phyloP scores from a whole-genome alignment of 2,113 vertebrate species.

The Campylorhamphus procurvoides region DNA sequence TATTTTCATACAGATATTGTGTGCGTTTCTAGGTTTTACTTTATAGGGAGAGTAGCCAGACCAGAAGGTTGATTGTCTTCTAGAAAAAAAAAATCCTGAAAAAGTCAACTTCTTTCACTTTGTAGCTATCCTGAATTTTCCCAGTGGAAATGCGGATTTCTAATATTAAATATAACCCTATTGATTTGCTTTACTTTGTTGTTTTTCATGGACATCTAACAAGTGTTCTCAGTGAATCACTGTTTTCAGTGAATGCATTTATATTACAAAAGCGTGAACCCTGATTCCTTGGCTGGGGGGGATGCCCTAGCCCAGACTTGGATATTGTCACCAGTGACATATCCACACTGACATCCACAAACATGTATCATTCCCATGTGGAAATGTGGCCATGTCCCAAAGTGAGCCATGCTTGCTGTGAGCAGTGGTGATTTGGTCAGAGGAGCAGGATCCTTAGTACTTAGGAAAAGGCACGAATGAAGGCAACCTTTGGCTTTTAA shows the following conservation, averaged over 20 bases:
- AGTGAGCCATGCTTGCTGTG: neutral
- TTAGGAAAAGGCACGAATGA: neutral
- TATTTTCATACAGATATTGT: neutral
- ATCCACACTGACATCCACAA: neutral
- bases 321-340: neutral
- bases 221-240: neutral
- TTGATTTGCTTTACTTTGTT: neutral
- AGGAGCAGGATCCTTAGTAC: neutral
- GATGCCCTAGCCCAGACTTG: neutral
- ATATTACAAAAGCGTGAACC: neutral
- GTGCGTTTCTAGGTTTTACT: neutral
- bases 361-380: accelerated
- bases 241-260: neutral
- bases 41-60: neutral
- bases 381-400: neutral
- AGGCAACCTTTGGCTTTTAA: neutral
- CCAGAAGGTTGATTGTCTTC: neutral
- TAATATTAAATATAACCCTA: neutral
- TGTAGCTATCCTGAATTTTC: neutral
- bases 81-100: too few species aligned
- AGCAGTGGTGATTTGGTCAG: neutral
- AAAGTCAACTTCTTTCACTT: neutral
- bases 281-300: neutral
- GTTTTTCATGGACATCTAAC: neutral
- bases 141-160: neutral